These are phyloP conservation scores for Stenotaenia linearis DNA, from an alignment of 2,888 invertebrate genomes.

Conservation along the genomic window DNA sequence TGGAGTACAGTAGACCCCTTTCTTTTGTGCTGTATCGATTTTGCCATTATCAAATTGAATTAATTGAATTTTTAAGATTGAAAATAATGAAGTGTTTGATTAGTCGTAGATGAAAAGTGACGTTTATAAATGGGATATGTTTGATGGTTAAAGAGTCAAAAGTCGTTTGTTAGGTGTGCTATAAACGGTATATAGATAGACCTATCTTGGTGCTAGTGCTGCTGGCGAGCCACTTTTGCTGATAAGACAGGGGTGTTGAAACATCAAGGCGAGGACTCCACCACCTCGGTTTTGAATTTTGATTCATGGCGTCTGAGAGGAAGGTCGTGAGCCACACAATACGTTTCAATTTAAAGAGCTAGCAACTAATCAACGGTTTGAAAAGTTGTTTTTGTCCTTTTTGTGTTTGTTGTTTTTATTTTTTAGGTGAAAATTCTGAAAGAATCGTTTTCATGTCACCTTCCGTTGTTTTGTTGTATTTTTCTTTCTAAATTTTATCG, in stretches of 20 bases:
- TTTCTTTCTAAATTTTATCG: neutral
- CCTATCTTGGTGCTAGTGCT: constrained; percentile 24
- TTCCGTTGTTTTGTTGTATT: neutral
- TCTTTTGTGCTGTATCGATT: neutral
- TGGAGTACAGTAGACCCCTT: neutral
- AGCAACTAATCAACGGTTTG: constrained; percentile 28
- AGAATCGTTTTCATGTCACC: neutral
- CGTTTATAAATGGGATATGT: neutral
- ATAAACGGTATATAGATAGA: constrained; percentile 20
- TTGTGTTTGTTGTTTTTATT: neutral
- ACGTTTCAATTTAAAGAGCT: constrained; percentile 30
- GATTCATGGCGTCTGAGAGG: constrained; percentile 28
- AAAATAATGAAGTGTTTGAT: neutral
- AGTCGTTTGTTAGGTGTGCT: constrained; percentile 23
- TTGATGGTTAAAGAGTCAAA: neutral
- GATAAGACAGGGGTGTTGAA: constrained; percentile 24
- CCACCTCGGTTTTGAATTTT: constrained; percentile 21
- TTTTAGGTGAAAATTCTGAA: neutral
- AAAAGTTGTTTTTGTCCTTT: neutral
- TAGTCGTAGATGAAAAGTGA: neutral
- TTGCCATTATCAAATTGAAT: neutral
- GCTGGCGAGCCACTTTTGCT: constrained; percentile 27
- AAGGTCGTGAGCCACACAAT: constrained; percentile 28
- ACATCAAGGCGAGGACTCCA: constrained; percentile 27
- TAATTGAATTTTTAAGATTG: neutral